A percentile compares a stretch with the other conserved stretches of the same genome.
Evolutionary conservation across 2,888 invertebrate genomes (phyloP).

Genomic region (Sinhomidia bicolor): DNA sequence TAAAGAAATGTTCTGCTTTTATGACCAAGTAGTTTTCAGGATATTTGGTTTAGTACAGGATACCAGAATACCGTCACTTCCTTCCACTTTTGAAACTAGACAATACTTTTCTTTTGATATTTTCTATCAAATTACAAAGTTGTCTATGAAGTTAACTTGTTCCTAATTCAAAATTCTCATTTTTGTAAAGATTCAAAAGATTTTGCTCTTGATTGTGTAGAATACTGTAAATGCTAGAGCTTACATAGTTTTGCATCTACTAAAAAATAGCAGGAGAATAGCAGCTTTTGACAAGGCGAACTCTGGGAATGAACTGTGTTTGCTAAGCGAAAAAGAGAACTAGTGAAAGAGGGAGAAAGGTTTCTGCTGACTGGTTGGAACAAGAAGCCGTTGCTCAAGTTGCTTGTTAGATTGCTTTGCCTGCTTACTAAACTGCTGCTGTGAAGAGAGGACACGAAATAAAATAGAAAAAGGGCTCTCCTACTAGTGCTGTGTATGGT

Average conservation of each 20-base stretch:
- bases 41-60: neutral
- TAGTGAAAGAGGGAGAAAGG: conserved; percentile 26
- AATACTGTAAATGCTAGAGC: neutral
- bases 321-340: conserved; percentile 1
- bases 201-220: too few species aligned
- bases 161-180: too few species aligned
- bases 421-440: neutral
- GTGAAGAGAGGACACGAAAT: neutral
- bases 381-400: neutral
- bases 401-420: neutral
- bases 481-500: neutral
- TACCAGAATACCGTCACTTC: neutral
- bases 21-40: neutral
- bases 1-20: neutral
- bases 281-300: conserved; percentile 54
- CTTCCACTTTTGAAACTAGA: neutral
- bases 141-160: too few species aligned
- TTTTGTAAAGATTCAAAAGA: too few species aligned
- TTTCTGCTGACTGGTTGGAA: neutral
- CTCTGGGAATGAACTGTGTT: conserved; percentile 54
- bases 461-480: neutral
- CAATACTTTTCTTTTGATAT: too few species aligned
- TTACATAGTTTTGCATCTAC: neutral
- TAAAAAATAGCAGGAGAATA: conserved; percentile 20
- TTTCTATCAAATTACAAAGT: neutral